A percentile compares a stretch with the other conserved stretches of the same genome.
Evolutionary conservation across 2,113 vertebrate species (phyloP).

Genomic region (Thamnophis sirtalis): DNA sequence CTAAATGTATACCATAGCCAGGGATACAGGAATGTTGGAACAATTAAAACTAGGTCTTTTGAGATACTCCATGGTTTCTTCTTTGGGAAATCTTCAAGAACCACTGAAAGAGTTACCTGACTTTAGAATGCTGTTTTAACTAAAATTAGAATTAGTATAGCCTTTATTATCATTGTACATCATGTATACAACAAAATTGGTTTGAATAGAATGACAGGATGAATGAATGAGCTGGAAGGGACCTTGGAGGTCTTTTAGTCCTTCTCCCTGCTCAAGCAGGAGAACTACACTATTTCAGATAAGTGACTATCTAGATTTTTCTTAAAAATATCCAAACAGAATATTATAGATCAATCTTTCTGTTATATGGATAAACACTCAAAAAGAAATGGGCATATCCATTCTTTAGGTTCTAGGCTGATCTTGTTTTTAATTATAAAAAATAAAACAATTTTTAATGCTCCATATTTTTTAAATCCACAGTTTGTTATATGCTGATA

Average conservation of each 20-base stretch:
- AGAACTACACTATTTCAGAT: too few species aligned
- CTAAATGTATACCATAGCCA: not conserved
- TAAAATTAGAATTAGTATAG: not conserved
- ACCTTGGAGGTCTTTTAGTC: too few species aligned
- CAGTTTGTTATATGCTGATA: not conserved
- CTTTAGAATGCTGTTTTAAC: not conserved
- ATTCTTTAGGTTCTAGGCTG: not conserved
- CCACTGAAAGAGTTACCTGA: not conserved
- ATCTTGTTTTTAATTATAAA: not conserved
- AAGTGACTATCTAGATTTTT: too few species aligned
- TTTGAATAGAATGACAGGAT: too few species aligned
- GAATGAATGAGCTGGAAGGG: too few species aligned
- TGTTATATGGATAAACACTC: not conserved
- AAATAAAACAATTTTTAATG: not conserved
- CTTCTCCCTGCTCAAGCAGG: too few species aligned
- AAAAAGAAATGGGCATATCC: not conserved
- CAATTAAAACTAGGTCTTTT: not conserved
- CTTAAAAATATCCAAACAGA: not conserved
- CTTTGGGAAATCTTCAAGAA: not conserved
- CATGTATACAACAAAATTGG: too few species aligned
- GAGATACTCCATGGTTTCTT: not conserved
- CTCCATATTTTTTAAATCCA: too few species aligned
- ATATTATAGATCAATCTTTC: not conserved
- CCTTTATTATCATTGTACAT: too few species aligned
- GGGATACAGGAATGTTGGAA: not conserved